phyloP scores from a whole-genome alignment of 2,797 vertebrate species.

The Sebastes minor region DNA sequence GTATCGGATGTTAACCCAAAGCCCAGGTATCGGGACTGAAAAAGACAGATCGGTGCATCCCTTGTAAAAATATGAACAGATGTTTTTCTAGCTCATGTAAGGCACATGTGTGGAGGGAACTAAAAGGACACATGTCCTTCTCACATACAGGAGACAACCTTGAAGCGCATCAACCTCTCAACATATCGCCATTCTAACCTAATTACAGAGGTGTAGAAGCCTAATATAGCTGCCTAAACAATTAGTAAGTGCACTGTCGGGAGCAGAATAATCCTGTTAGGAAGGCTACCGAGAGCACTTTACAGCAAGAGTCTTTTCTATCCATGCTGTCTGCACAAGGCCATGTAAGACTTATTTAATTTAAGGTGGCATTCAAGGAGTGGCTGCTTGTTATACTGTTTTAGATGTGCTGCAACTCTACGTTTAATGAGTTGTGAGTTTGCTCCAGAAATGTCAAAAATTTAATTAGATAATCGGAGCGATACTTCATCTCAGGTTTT shows the following conservation, averaged over 20 bases:
- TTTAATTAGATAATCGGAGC: not conserved
- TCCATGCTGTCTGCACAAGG: slow-evolving; percentile 41
- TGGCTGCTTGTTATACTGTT: not conserved
- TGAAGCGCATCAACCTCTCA: slow-evolving; percentile 56
- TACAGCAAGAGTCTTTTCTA: slow-evolving; percentile 34
- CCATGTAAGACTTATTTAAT: slow-evolving; percentile 36
- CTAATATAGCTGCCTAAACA: slow-evolving; percentile 60
- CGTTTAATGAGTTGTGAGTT: not conserved
- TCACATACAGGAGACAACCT: slow-evolving; percentile 52
- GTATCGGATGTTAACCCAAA: no score
- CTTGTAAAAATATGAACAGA: rapidly evolving
- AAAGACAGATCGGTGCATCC: rapidly evolving
- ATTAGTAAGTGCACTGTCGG: slow-evolving; percentile 59
- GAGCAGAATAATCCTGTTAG: slow-evolving; percentile 72
- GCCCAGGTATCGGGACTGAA: no score
- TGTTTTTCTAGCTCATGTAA: not conserved
- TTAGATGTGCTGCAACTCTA: not conserved
- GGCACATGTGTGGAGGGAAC: not conserved
- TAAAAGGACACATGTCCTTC: slow-evolving; percentile 38
- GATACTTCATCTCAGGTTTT: slow-evolving; percentile 8
- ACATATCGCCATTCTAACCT: slow-evolving; percentile 59
- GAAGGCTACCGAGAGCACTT: slow-evolving; percentile 33
- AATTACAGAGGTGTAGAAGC: slow-evolving; percentile 61
- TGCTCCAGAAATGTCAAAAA: slow-evolving; percentile 15
- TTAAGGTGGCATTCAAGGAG: slow-evolving; percentile 57